Conservation (phyloP, 2,797 vertebrate species). For the Enteromius fasciolatus region DNA sequence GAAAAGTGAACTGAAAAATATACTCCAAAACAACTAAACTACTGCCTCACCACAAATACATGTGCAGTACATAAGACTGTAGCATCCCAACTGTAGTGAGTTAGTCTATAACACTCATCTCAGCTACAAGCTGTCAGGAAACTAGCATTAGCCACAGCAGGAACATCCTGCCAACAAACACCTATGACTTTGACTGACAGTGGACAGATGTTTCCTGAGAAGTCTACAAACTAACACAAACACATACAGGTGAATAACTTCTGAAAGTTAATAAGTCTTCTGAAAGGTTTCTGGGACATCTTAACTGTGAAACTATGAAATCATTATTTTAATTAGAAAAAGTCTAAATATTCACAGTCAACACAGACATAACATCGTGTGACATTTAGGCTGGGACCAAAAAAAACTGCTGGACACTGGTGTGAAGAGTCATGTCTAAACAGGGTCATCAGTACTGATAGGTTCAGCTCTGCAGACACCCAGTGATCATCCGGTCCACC, state of each 20-base stretch:
- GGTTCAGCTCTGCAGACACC: constrained; percentile 1
- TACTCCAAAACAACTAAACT: neutral
- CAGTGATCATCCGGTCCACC: constrained; percentile 12
- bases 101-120: neutral
- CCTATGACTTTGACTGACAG: constrained; percentile 24
- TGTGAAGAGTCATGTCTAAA: neutral
- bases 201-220: constrained; percentile 1
- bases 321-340: neutral
- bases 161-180: constrained; percentile 3
- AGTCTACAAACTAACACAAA: constrained; percentile 15
- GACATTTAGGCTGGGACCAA: neutral
- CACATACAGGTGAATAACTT: neutral
- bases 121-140: neutral
- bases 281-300: neutral
- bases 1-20: neutral
- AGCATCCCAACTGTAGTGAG: neutral
- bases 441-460: neutral
- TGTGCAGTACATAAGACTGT: neutral
- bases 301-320: neutral
- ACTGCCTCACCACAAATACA: neutral
- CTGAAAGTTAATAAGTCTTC: neutral
- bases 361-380: neutral
- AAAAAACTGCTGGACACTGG: neutral
- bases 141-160: neutral
- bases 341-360: neutral